Evolutionary conservation across 2,113 vertebrate genomes (phyloP), one percentile per base, ranked within the genome.

Genomic region (Sorex fumeus): DNA sequence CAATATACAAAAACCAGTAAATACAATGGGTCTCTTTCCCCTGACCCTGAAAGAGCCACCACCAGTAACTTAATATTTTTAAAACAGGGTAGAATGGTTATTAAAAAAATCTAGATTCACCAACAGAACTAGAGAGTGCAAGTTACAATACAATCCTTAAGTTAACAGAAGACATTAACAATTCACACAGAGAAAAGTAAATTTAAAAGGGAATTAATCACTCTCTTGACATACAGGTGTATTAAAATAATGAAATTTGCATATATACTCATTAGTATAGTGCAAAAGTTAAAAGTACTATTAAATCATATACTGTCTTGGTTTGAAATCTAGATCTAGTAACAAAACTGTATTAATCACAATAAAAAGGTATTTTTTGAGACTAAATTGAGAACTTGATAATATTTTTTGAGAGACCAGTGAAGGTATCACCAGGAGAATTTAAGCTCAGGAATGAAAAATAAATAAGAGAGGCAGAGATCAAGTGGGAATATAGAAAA

Each of bases 301-400:
- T 19, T 77, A 72, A n/a, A 30, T 12, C 76, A 75, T 9, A 77
- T 21, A 77, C 4, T 79, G 30, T 21, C 36, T 88, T 25, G 27
- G n/a, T 83, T 69, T 84, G 40, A 77, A 25, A 81, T 80, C 27
- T 36, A 9, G 13, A 84, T 82, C 57, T 89, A 69, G 27, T 79
- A 57, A 67, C 0, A 45, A 23, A 1, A 62, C 27, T 13, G 6
- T 67, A 81, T 66, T 87, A 53, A 21, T 87, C 62, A 88, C 43
- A 71, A 28, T 32, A 78, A 64, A 11, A 81, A 84, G 5, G 3
- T 27, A 74, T 10, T 78, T 94, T 84, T 81, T 32, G 69, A 25
- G 89, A 0, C 47, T 50, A 50, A 50, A 50, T 13, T 50, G 47
- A 50, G 47, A 50, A 50, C 13, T 12, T 50, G 47, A 12, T 50